Base-by-base conservation (phyloP, 2,113 vertebrate genomes). In the Trichomycterus rosablanca region DNA sequence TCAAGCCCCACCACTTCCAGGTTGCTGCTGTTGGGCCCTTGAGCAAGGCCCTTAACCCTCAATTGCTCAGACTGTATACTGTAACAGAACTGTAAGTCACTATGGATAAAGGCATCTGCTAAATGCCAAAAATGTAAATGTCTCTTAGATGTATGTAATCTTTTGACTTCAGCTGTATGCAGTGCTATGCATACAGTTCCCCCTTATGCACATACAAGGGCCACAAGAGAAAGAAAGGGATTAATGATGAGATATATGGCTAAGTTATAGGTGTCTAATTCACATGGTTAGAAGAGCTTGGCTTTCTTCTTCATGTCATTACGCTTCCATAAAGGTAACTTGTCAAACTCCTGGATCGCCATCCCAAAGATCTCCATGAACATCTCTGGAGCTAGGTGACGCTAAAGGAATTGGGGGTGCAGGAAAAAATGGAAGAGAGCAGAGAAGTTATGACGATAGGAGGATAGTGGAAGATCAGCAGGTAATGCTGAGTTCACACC, bases 251-350 rank as follows among this genome's bases (percentile, higher is more conserved):
- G 46, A 32, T 32, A 48, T 40, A 57, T 57, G 66, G 63, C 34
- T 69, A 62, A 34, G 37, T 61, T 45, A 62, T 35, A 66, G 56
- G 35, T 4, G 42, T 28, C 23, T 37, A 24, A 26, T 30, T 64
- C 49, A 11, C 18, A 19, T 46, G n/a, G 9, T 51, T 77, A 99
- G 87, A 99, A 99, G 76, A 99, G 94, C 75, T 85, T 88, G 18
- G 88, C 93, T 71, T 81, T 92, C 80, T 91, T 98, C 87, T 99
- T 99, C 89, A 99, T 90, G 76, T 94, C 88, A 3, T 99, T 98
- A 61, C 92, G 91, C 84, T 93, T 96, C 96, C 96, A 99, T 24
- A 97, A 90, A 62, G 96, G 95, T 81, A 98, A 91, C 75, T 79
- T 86, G 85, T 94, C 87, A 73, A 98, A 99, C 70, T 95, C 91